Evolutionary conservation across 2,113 vertebrate species (phyloP), one percentile per base, ranked within the genome.

Genomic region (Muntiacus reevesi): DNA sequence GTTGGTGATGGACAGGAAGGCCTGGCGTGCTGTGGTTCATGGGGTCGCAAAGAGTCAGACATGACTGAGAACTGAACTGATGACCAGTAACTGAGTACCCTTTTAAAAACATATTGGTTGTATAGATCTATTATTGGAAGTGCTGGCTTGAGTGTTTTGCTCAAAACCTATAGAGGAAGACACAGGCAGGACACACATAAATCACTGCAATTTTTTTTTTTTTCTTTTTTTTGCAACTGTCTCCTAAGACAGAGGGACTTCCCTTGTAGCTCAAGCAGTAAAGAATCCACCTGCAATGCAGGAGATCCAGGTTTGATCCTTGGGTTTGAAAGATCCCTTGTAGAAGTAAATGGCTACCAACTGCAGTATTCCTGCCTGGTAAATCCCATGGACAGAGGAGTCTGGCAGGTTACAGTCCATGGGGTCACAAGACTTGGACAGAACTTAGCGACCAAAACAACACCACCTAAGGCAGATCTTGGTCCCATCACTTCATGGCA

Each of bases 271-370:
- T 74, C 67, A 74, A 2, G 40, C 67, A 74, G 67, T 74, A 74
- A 74, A 25, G 67, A 40, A 74, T 74, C 67, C n/a, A 27, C 25
- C 71, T 14, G 23, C 6, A 76, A 27, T 76, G 71, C 23, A 43
- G 40, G 6, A 43, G 71, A 76, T 43, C 2, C 71, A 76, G 36
- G 3, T 43, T 76, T 0, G 0, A 76, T 27, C 40, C 40, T 40
- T 76, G 40, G 71, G 12, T 76, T 43, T 40, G 71, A 27, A 76
- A 40, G 0, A 76, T 76, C 5, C 71, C 71, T 21, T 43, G 6
- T 23, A 76, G 23, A 76, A 43, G 23, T 25, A 76, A 43, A 76
- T 76, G 36, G 71, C 71, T 43, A 76, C 40, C 40, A 14, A 25
- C 71, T 43, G 3, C 40, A 43, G 2, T 43, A 43, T 76, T 43